A percentile compares a stretch with the other conserved stretches of the same genome.
Evolutionary conservation across 2,888 invertebrate genomes (phyloP).

Genomic region (Tanaodytes sp.): DNA sequence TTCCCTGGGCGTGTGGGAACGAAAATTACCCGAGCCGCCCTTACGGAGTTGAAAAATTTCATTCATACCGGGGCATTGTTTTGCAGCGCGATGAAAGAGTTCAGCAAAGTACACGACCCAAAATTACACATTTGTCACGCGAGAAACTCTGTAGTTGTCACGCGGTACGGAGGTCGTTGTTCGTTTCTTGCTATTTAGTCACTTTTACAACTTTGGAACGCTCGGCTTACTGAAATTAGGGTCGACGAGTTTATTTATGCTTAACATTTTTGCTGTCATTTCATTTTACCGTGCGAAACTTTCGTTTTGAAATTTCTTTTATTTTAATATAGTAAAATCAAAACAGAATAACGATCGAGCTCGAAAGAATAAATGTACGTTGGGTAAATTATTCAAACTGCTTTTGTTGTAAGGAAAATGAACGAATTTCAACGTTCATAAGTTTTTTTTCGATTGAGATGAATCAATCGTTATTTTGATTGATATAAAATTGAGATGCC

Average conservation of each 20-base stretch:
- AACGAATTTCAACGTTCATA: no score
- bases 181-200: not conserved
- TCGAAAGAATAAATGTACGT: no score
- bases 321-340: no score
- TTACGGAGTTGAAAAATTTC: constrained; percentile 2
- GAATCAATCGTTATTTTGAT: no score
- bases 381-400: no score
- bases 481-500: no score
- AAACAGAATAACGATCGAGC: no score
- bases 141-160: constrained; percentile 7
- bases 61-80: constrained; percentile 21
- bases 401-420: no score
- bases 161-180: not conserved
- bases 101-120: constrained; percentile 15
- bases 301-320: no score
- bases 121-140: constrained; percentile 38
- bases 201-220: constrained; percentile 14
- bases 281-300: no score
- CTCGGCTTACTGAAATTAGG: not conserved
- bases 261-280: no score
- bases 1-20: not conserved
- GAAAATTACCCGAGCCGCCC: not conserved
- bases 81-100: not conserved
- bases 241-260: not conserved
- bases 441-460: no score